Evolutionary conservation across 2,888 invertebrate species (phyloP).

Genomic region (Phasia obesa): DNA sequence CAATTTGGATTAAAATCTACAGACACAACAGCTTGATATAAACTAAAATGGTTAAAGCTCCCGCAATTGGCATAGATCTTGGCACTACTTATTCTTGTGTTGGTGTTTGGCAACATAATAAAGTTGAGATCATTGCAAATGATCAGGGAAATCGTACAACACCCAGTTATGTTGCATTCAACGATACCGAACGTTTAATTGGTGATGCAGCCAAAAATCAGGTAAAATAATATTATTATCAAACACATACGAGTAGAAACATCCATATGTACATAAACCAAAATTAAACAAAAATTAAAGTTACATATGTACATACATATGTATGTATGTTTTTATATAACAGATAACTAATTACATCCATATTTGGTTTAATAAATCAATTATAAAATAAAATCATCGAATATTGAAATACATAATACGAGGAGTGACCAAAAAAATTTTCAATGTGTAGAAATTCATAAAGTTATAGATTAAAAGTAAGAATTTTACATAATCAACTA

Average conservation of each 20-base stretch:
- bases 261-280: neutral
- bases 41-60: constrained; percentile 81
- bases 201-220: constrained; percentile 95
- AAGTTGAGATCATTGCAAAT: constrained; percentile 93
- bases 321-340: neutral
- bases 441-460: neutral
- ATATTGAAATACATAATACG: constrained; percentile 41
- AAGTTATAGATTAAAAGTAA: no score
- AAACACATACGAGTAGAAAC: neutral
- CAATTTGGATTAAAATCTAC: constrained; percentile 55
- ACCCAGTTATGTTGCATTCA: constrained; percentile 94
- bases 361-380: constrained; percentile 65
- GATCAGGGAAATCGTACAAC: constrained; percentile 95
- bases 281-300: no score
- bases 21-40: constrained; percentile 22
- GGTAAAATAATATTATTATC: constrained; percentile 80
- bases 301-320: neutral
- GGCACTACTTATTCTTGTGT: constrained; percentile 95
- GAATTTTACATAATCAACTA: no score
- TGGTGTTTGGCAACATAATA: constrained; percentile 92
- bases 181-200: constrained; percentile 91
- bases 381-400: constrained; percentile 55
- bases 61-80: constrained; percentile 90
- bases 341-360: constrained; percentile 10
- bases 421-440: neutral